Evolutionary conservation across 2,797 vertebrate species (phyloP).

Genomic region (Poliocrania exsul): DNA sequence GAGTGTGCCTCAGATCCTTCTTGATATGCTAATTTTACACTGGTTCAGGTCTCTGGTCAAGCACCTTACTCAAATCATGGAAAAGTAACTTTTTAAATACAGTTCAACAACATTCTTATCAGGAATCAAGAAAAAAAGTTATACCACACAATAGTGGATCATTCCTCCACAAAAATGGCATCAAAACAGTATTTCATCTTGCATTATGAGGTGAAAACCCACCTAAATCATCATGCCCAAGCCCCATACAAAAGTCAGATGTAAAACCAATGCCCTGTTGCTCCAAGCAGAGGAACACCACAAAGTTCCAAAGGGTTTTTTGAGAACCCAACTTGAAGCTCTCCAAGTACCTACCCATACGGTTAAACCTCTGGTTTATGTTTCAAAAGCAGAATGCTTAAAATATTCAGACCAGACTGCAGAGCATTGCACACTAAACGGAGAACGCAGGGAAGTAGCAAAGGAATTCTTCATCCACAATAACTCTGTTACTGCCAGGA

Average conservation of each 20-base stretch:
- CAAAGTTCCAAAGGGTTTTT: neutral
- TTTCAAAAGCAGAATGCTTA: neutral
- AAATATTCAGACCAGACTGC: neutral
- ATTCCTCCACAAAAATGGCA: neutral
- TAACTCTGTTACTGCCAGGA: neutral
- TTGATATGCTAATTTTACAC: neutral
- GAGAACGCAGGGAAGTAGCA: neutral
- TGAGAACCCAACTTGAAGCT: neutral
- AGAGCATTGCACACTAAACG: neutral
- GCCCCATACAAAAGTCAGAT: neutral
- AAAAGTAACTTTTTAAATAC: neutral
- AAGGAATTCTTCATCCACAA: rapidly evolving
- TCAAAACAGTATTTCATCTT: neutral
- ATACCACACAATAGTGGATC: neutral
- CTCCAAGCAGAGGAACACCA: neutral
- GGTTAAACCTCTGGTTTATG: rapidly evolving
- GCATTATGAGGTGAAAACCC: neutral
- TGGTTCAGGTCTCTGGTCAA: neutral
- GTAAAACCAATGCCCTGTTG: neutral
- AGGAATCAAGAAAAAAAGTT: neutral
- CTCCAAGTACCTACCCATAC: neutral
- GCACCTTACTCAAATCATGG: neutral
- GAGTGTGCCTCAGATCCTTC: neutral
- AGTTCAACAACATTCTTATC: neutral
- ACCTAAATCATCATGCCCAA: neutral